Base-by-base conservation (phyloP, 37 sponge, comb jelly and placozoan species). In the Ephydatia muelleri region DNA sequence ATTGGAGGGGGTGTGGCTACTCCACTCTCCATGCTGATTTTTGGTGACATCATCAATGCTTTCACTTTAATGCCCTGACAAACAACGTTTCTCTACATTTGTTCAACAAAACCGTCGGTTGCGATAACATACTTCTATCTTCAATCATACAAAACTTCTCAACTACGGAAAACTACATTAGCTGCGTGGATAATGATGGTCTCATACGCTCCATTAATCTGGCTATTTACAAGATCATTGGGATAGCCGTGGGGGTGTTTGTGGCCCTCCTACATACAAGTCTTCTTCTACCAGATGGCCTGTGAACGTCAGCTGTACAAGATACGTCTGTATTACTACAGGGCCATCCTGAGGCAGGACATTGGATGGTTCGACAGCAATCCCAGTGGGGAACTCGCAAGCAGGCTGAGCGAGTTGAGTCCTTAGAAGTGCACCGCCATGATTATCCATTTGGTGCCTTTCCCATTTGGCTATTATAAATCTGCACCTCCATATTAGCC, bases 341-440 rank as follows among this genome's bases (percentile, higher is more conserved):
- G 72, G 22, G 81, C 96, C 27, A 80, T 95, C 35, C 76, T 95
- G 78, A 75, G 88, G 40, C 96, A 94, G 88, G 82, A 97, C 49
- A 83, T 95, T 68, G 90, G 92, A 0, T 97, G 91, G 94, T 97
- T 95, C 84, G 98, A 97, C 79, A 80, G 80, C 29, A 89, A 89
- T 43, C 40, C 87, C 21, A 83, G 82, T 28, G 94, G 94, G 79
- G 94, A 93, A 67, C 84, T 93, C 5, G 48, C 85, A 34, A 87
- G 82, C 39, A 83, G 94, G 70, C 84, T 93, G 9, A 70, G 73
- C 9, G 91, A 89, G 94, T 93, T 57, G 57, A 57, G 57, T 57
- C n/a, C n/a, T n/a, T n/a, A n/a, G n/a, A n/a, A n/a, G n/a, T n/a
- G n/a, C n/a, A n/a, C n/a, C n/a, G n/a, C n/a, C n/a, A n/a, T n/a